These are phyloP conservation scores for Onychostruthus taczanowskii DNA, from an alignment of 2,113 vertebrate species.

Conservation along the genomic window DNA sequence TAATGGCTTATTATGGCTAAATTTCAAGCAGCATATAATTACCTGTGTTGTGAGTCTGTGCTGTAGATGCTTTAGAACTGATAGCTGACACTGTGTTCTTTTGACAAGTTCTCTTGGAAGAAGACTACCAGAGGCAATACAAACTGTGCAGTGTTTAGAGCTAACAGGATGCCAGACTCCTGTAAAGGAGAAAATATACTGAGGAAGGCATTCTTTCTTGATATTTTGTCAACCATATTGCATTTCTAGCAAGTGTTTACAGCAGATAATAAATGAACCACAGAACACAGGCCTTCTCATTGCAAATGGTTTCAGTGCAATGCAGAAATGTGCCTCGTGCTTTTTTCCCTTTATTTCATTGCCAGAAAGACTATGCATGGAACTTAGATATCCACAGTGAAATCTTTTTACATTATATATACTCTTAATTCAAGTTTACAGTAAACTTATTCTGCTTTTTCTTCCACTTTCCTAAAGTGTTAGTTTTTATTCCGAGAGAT, in stretches of 20 bases:
- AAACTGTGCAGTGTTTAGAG: background rate
- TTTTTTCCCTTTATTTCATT: background rate
- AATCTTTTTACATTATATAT: background rate
- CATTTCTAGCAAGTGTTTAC: background rate
- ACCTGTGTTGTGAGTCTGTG: slow-evolving; percentile 80
- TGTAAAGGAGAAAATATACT: background rate
- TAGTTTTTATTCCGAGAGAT: background rate
- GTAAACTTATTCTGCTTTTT: background rate
- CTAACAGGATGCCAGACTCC: background rate
- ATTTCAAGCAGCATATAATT: background rate
- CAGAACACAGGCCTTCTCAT: background rate
- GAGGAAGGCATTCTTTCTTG: background rate
- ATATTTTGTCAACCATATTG: background rate
- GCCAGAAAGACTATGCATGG: background rate
- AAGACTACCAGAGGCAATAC: background rate
- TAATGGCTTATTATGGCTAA: background rate
- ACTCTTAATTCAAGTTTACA: background rate
- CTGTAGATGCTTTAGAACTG: slow-evolving; percentile 75
- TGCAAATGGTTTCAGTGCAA: background rate
- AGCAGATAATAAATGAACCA: background rate
- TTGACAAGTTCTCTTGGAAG: slow-evolving; percentile 4
- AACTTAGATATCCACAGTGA: background rate
- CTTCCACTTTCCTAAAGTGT: background rate
- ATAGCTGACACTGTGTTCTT: slow-evolving; percentile 44
- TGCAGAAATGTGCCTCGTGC: accelerated